Percentiles rank a stretch among this genome's conserved stretches.
Conservation (phyloP, 2,113 vertebrate species). For the Hippocampus guttulatus region DNA sequence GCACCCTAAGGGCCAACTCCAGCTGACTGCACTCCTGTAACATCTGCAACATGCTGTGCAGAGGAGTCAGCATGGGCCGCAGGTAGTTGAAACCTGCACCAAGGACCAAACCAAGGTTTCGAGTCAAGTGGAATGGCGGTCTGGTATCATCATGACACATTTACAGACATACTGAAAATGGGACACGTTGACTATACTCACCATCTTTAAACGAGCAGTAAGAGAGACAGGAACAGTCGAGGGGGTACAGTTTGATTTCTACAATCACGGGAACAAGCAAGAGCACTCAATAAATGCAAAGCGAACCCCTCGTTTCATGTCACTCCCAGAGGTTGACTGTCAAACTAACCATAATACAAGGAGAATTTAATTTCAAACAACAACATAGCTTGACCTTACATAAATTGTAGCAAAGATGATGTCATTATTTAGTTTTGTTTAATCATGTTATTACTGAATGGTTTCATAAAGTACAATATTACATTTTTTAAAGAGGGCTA, state of each 20-base stretch:
- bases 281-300: neutral
- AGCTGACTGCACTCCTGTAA: slow-evolving; percentile 90
- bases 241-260: slow-evolving; percentile 78
- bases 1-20: slow-evolving; percentile 79
- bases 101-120: neutral
- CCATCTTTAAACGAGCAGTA: slow-evolving; percentile 78
- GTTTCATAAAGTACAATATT: no score
- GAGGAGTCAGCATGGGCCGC: slow-evolving; percentile 65
- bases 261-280: slow-evolving; percentile 20
- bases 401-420: no score
- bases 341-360: neutral
- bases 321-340: neutral
- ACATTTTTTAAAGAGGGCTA: no score
- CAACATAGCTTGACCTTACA: neutral
- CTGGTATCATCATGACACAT: neutral
- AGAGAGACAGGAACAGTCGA: slow-evolving; percentile 83
- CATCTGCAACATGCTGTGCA: slow-evolving; percentile 77
- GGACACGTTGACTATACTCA: slow-evolving; percentile 45
- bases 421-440: no score
- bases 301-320: neutral
- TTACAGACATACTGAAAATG: neutral
- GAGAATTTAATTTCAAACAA: neutral
- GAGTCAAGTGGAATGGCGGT: neutral
- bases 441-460: no score
- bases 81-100: slow-evolving; percentile 73